Percentiles rank a stretch among this genome's conserved stretches.
phyloP scores from a whole-genome alignment of 1,140 invertebrate genomes.

The Camponotus vicinus region DNA sequence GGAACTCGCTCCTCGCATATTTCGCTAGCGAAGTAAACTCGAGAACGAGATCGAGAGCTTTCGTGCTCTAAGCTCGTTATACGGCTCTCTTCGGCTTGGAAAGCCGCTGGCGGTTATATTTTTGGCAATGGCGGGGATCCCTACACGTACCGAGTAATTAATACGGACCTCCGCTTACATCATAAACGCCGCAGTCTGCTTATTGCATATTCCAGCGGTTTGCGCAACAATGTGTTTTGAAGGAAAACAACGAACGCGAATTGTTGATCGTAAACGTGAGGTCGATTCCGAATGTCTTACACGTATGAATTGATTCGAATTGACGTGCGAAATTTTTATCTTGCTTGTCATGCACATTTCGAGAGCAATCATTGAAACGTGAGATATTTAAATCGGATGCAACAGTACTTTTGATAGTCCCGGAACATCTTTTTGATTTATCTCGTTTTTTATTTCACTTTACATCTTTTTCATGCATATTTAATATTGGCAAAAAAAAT shows the following conservation, averaged over 20 bases:
- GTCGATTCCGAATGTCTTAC: conserved; percentile 23
- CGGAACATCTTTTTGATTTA: background rate
- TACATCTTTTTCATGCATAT: background rate
- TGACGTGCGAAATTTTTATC: conserved; percentile 6
- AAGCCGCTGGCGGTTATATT: conserved; percentile 34
- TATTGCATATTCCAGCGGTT: conserved; percentile 41
- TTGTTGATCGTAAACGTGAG: background rate
- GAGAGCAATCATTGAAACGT: conserved; percentile 22
- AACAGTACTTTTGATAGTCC: conserved; percentile 4
- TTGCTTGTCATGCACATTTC: conserved; percentile 8
- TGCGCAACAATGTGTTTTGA: background rate
- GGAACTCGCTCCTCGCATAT: conserved; percentile 50
- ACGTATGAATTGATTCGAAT: background rate
- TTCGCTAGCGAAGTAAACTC: conserved; percentile 59
- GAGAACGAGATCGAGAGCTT: conserved; percentile 61
- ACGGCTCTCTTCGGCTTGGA: background rate
- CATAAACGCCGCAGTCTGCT: conserved; percentile 13
- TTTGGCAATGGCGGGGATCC: conserved; percentile 8
- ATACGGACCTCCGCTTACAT: conserved; percentile 23
- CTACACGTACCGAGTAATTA: conserved; percentile 44
- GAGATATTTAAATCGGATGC: conserved; percentile 8
- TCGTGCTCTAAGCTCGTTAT: conserved; percentile 30
- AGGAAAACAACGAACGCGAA: conserved; percentile 16
- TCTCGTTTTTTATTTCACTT: background rate
- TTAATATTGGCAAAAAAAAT: background rate